These are phyloP conservation scores for Aproaerema taeniolella DNA, from an alignment of 2,888 invertebrate genomes.

Conservation along the genomic window DNA sequence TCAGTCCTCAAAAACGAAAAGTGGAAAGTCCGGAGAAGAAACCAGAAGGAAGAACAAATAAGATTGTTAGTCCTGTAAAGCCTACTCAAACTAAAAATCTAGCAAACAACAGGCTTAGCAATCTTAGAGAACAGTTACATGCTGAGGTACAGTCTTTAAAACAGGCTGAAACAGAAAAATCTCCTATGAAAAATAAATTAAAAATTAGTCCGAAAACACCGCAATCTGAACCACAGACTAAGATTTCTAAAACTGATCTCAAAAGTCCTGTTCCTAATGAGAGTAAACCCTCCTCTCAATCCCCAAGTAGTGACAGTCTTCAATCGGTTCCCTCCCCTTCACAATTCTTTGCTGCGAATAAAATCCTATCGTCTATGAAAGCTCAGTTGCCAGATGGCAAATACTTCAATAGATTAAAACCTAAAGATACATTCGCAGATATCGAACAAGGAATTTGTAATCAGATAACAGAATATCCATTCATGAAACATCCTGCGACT, in stretches of 20 bases:
- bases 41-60: slow-evolving; percentile 9
- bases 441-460: slow-evolving; percentile 64
- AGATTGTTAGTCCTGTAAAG: slow-evolving; percentile 26
- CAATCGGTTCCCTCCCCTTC: slow-evolving; percentile 59
- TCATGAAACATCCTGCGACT: slow-evolving; percentile 60
- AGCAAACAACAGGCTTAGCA: slow-evolving; percentile 47
- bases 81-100: slow-evolving; percentile 33
- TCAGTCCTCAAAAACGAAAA: background rate
- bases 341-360: slow-evolving; percentile 65
- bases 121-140: slow-evolving; percentile 40
- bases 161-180: slow-evolving; percentile 32
- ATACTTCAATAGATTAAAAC: slow-evolving; percentile 46
- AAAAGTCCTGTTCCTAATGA: slow-evolving; percentile 43
- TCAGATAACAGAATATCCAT: slow-evolving; percentile 60
- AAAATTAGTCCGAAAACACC: slow-evolving; percentile 33
- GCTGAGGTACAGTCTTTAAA: slow-evolving; percentile 30
- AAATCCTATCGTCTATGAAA: slow-evolving; percentile 67
- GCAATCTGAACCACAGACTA: slow-evolving; percentile 33
- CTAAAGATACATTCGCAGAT: slow-evolving; percentile 63
- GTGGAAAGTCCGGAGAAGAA: slow-evolving; percentile 3
- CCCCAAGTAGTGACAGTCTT: slow-evolving; percentile 53
- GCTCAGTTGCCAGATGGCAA: slow-evolving; percentile 65
- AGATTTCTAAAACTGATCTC: slow-evolving; percentile 13
- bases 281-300: slow-evolving; percentile 38
- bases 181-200: slow-evolving; percentile 26